Evolutionary conservation across 2,888 invertebrate genomes (phyloP).

Genomic region (Drosophila emarginata): DNA sequence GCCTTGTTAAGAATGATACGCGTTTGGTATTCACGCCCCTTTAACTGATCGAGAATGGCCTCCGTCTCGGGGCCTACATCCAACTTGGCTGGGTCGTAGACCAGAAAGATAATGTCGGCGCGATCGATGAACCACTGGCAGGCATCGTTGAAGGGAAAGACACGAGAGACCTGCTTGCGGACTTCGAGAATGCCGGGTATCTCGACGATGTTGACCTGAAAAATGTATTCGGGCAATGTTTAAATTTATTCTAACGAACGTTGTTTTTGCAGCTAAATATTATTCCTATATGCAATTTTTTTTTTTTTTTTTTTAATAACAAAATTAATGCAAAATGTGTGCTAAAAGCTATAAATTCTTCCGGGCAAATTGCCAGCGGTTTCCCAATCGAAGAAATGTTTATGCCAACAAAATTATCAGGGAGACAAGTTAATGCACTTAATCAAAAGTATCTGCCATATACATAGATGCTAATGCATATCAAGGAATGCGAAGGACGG

Average conservation of each 20-base stretch:
- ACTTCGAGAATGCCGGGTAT: slow-evolving; percentile 98
- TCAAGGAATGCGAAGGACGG: neutral
- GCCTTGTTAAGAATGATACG: slow-evolving; percentile 97
- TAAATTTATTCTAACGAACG: slow-evolving; percentile 59
- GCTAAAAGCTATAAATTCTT: slow-evolving; percentile 54
- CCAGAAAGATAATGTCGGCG: slow-evolving; percentile 96
- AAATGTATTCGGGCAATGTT: slow-evolving; percentile 28
- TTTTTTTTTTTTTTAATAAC: slow-evolving; percentile 53
- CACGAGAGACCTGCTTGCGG: slow-evolving; percentile 94
- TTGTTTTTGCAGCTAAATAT: slow-evolving; percentile 37
- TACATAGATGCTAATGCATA: neutral
- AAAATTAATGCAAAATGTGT: slow-evolving; percentile 52
- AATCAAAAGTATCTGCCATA: slow-evolving; percentile 5
- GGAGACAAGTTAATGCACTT: slow-evolving; percentile 65
- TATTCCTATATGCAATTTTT: slow-evolving; percentile 41
- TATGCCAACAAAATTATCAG: slow-evolving; percentile 54
- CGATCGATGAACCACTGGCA: slow-evolving; percentile 99
- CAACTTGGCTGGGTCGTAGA: slow-evolving; percentile 97
- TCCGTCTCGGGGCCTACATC: slow-evolving; percentile 98
- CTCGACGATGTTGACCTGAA: slow-evolving; percentile 96
- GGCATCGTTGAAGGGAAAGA: slow-evolving; percentile 97
- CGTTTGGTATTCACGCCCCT: slow-evolving; percentile 96
- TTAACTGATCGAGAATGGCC: slow-evolving; percentile 96
- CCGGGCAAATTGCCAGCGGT: slow-evolving; percentile 63
- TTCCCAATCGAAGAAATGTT: slow-evolving; percentile 62